Conservation (phyloP, 1,140 invertebrate genomes). For the Cydia fagiglandana region DNA sequence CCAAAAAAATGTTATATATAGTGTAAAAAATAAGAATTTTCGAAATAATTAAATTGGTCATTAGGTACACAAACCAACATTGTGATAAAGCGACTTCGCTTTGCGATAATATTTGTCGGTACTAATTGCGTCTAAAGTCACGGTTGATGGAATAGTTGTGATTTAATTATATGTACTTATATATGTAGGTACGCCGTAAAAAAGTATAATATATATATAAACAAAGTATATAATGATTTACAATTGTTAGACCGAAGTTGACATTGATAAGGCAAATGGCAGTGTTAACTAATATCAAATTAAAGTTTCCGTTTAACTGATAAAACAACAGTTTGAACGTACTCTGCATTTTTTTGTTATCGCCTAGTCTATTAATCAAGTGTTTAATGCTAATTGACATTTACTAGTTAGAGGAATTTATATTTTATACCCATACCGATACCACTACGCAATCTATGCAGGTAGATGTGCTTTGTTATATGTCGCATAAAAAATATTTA, state of each 20-base stretch:
- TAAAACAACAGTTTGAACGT: background rate
- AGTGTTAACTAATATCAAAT: background rate
- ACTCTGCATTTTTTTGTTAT: background rate
- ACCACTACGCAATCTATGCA: too few relatives aligned
- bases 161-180: background rate
- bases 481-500: too few relatives aligned
- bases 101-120: background rate
- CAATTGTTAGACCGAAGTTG: background rate
- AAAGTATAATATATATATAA: background rate
- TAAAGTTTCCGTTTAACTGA: background rate
- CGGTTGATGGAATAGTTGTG: background rate
- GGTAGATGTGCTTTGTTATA: too few relatives aligned
- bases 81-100: too few relatives aligned
- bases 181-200: background rate
- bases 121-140: background rate
- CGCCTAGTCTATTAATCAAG: background rate
- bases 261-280: background rate
- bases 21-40: too few relatives aligned
- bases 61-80: too few relatives aligned
- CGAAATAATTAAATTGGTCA: too few relatives aligned
- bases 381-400: background rate
- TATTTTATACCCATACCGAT: too few relatives aligned
- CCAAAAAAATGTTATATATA: too few relatives aligned
- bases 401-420: slow-evolving; percentile 1
- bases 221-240: background rate